Conservation (phyloP, 2,113 vertebrate genomes). For the Notarius quadriscutis region DNA sequence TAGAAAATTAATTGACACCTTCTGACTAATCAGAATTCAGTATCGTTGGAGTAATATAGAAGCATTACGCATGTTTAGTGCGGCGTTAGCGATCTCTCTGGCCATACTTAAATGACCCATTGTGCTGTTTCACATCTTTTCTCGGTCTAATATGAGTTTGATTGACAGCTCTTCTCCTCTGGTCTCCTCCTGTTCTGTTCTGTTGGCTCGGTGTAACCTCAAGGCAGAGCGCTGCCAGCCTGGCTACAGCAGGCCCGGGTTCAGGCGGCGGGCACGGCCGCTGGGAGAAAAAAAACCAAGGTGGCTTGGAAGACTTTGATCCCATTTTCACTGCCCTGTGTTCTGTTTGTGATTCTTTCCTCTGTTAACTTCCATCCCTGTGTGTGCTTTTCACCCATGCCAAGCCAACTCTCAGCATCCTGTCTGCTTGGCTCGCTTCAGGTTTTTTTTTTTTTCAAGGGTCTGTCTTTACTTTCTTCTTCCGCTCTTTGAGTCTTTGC, state of each 20-base stretch:
- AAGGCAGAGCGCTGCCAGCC: conserved; percentile 8
- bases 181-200: neutral
- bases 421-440: conserved; percentile 11
- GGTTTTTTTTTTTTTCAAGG: conserved; percentile 5
- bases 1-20: neutral
- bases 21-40: neutral
- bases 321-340: conserved; percentile 26
- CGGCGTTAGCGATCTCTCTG: neutral
- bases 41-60: neutral
- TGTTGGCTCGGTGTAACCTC: conserved; percentile 23
- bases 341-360: conserved; percentile 39
- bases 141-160: neutral
- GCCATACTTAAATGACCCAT: neutral
- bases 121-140: neutral
- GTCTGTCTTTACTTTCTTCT: neutral
- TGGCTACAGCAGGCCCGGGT: conserved; percentile 17
- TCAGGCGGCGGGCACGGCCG: conserved; percentile 14
- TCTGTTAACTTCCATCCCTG: conserved; percentile 21
- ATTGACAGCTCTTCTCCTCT: conserved; percentile 7
- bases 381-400: conserved; percentile 22
- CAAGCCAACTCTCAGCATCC: conserved; percentile 25
- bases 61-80: too few relatives aligned
- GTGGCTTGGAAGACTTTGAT: conserved; percentile 37
- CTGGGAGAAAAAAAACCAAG: neutral
- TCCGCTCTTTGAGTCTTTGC: conserved; percentile 13